Base-by-base conservation (phyloP, 2,888 invertebrate species). In the Helleia helle region DNA sequence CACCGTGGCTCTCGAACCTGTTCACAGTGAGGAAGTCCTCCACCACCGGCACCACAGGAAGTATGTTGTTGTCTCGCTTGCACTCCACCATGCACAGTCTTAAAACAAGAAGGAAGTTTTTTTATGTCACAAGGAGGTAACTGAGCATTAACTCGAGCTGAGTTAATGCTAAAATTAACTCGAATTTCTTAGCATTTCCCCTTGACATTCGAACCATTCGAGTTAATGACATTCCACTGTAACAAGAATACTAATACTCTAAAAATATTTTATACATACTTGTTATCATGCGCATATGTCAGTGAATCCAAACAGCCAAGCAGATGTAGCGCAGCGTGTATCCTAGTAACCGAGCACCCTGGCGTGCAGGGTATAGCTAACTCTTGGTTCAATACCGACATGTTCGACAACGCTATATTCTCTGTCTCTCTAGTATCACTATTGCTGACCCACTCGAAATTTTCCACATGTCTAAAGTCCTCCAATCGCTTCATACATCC, bases 1-100 rank as follows among this genome's bases (percentile, higher is more conserved):
- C 97, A 1, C 98, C 98, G 61, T 96, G 94, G 71, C 94, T 94
- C 68, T 96, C 96, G 71, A 97, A 98, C 50, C 98, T 87, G 63
- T 93, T 95, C 11, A 97, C 93, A 1, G 90, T 88, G 36, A 89
- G 87, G 64, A 90, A 95, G 67, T 95, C 95, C 58, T 95, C 94
- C 51, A 92, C 90, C 17, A 89, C 88, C 0, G 72, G 66, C 1
- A 57, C 56, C 3, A 65, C 54, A 0, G 75, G 71, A 0, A 70
- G 62, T 0, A 60, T 42, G 3, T 60, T 49, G 8, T 47, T 61
- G 17, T 83, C 80, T 18, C 64, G 59, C 43, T 76, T 80, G 41
- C 70, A 69, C 22, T 76, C 76, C 12, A 65, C 59, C 45, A 65
- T 55, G 22, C 64, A 57, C 7, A 73, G 49, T 44, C 81, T 83